Base-by-base conservation (phyloP, 2,113 vertebrate genomes). In the Dromaius novaehollandiae region DNA sequence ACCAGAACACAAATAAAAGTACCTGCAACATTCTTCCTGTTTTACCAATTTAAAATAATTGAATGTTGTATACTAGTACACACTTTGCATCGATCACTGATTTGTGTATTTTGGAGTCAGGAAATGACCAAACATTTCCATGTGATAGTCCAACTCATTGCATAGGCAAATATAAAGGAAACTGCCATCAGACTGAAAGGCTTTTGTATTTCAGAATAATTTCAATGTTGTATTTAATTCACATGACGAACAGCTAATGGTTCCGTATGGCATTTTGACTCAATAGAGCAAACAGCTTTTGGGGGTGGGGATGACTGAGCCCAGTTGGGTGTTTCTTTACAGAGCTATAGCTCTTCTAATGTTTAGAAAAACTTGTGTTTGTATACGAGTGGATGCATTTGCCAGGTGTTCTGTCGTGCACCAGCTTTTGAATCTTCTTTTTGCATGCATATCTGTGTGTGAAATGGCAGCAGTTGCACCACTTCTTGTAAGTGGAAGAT, bases 31-130 rank as follows among this genome's bases (percentile, higher is more conserved):
- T 82, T 78, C 92, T 44, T 82, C 65, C 70, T 95, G 40, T 73
- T 94, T 93, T 90, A 40, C n/a, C 60, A 18, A 8, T 86, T 93
- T 82, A 68, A 60, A 90, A 63, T 91, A 89, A 97, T 24, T 93
- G 87, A 70, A 32, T 32, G 8, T 60, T 60, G 55, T 56, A 8
- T 28, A 32, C 7, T 61, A 34, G 42, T 46, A n/a, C 12, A 15
- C 17, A 51, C 93, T 73, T 86, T 91, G 30, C 56, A 4, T 60
- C 92, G 82, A 87, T 86, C 82, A 30, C 91, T 86, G 77, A 32
- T 26, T 89, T 96, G 61, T 95, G 90, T 85, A 21, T 93, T 96
- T 90, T 91, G 82, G 87, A 89, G 78, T 95, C 77, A 85, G 92
- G 75, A 93, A 88, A 94, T 90, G 13, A 80, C 55, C 60, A 75